Conservation (phyloP, 2,888 invertebrate genomes). For the Lagria hirta region DNA sequence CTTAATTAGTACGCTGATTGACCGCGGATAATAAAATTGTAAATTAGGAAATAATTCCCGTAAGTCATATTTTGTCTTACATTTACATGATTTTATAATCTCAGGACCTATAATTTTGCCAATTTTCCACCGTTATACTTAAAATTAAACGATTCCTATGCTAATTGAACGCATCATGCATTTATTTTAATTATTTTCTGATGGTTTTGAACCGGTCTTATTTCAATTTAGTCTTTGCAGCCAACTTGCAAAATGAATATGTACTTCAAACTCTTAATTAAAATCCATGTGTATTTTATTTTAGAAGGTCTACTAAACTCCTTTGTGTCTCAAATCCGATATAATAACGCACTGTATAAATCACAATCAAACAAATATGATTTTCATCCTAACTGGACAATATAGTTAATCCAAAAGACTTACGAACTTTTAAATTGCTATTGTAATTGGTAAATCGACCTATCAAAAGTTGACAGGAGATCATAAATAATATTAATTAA, state of each 20-base stretch:
- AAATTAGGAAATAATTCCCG: constrained; percentile 11
- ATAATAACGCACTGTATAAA: constrained; percentile 23
- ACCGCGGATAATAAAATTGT: constrained; percentile 6
- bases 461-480: constrained; percentile 40
- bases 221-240: constrained; percentile 10
- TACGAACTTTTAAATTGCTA: constrained; percentile 44
- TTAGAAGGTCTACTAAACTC: constrained; percentile 7
- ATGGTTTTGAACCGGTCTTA: constrained; percentile 18
- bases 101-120: constrained; percentile 6
- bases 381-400: constrained; percentile 45
- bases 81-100: constrained; percentile 1
- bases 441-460: constrained; percentile 46
- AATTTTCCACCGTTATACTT: constrained; percentile 4
- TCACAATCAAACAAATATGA: constrained; percentile 41
- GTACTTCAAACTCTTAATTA: constrained; percentile 22
- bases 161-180: constrained; percentile 16
- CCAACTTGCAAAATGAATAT: constrained; percentile 9
- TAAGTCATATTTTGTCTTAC: constrained; percentile 3
- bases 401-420: constrained; percentile 34
- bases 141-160: constrained; percentile 9
- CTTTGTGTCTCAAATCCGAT: constrained; percentile 10
- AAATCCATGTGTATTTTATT: constrained; percentile 16
- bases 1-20: constrained; percentile 14
- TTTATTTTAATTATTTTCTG: constrained; percentile 18
- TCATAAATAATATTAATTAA: constrained; percentile 44